Percentiles rank a stretch among this genome's conserved stretches.
Evolutionary conservation across 1,140 invertebrate species (phyloP).

Genomic region (Mizuhopecten yessoensis): DNA sequence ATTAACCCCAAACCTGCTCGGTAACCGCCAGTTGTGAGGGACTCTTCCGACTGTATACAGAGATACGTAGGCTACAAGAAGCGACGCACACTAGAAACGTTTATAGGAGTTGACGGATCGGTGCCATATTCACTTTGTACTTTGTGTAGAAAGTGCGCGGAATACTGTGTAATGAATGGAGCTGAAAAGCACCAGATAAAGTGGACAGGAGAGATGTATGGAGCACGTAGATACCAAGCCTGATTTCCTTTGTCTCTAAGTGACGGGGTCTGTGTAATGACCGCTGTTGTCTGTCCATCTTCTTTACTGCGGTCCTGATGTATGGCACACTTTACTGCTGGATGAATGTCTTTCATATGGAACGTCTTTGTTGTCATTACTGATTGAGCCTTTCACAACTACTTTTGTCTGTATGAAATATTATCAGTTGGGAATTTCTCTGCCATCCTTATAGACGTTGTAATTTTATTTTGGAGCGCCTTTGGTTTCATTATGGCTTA

Average conservation of each 20-base stretch:
- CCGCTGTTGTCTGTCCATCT: not conserved
- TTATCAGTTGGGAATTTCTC: too few species aligned
- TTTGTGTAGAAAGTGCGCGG: not conserved
- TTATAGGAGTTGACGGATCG: constrained; percentile 23
- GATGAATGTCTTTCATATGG: not conserved
- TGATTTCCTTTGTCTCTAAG: not conserved
- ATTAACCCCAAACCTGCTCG: too few species aligned
- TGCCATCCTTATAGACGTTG: too few species aligned
- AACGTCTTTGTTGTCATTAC: not conserved
- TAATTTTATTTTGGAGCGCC: too few species aligned
- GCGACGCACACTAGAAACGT: not conserved
- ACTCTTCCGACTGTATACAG: too few species aligned
- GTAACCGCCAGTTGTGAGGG: too few species aligned
- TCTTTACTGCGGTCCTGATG: not conserved
- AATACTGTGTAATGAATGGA: not conserved
- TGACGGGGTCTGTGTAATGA: not conserved
- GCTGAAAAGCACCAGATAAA: not conserved
- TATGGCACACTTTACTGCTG: constrained; percentile 16
- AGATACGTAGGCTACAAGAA: not conserved
- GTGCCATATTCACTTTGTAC: constrained; percentile 32
- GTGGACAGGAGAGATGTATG: not conserved
- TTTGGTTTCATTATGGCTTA: too few species aligned
- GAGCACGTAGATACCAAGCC: not conserved
- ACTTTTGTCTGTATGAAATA: too few species aligned
- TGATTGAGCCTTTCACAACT: not conserved